A percentile compares a stretch with the other conserved stretches of the same genome.
Evolutionary conservation across 2,113 vertebrate genomes (phyloP).

Genomic region (Hemiscyllium ocellatum): DNA sequence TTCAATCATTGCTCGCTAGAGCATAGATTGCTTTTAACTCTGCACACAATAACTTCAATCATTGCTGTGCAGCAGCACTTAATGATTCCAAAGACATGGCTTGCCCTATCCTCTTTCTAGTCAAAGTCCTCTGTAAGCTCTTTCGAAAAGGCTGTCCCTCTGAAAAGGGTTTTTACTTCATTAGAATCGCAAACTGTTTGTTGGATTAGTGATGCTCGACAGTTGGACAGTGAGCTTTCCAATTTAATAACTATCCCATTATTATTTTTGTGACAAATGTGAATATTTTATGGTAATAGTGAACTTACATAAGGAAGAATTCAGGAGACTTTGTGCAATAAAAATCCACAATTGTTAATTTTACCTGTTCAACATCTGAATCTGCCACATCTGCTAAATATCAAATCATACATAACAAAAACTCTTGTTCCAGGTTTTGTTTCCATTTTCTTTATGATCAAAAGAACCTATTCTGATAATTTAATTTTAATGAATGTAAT

Average conservation of each 20-base stretch:
- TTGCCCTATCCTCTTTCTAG: background rate
- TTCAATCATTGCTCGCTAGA: background rate
- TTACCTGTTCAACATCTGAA: background rate
- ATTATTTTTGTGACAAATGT: background rate
- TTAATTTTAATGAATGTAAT: background rate
- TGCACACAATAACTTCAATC: slow-evolving; percentile 14
- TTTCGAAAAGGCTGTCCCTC: background rate
- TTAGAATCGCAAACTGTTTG: background rate
- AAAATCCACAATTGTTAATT: background rate
- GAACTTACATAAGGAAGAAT: background rate
- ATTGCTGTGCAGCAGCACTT: background rate
- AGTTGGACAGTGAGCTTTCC: background rate
- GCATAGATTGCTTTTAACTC: background rate
- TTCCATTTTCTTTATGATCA: background rate
- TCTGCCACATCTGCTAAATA: background rate
- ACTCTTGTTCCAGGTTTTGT: background rate
- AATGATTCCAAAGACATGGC: background rate
- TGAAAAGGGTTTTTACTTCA: background rate
- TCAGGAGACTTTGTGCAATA: background rate
- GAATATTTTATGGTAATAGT: slow-evolving; percentile 15
- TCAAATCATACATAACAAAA: background rate
- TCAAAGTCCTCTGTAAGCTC: background rate
- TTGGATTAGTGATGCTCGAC: background rate
- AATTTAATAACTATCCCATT: background rate
- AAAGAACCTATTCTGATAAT: background rate